These are phyloP conservation scores for Drosophila borealis DNA, from an alignment of 2,888 invertebrate genomes.

Conservation along the genomic window DNA sequence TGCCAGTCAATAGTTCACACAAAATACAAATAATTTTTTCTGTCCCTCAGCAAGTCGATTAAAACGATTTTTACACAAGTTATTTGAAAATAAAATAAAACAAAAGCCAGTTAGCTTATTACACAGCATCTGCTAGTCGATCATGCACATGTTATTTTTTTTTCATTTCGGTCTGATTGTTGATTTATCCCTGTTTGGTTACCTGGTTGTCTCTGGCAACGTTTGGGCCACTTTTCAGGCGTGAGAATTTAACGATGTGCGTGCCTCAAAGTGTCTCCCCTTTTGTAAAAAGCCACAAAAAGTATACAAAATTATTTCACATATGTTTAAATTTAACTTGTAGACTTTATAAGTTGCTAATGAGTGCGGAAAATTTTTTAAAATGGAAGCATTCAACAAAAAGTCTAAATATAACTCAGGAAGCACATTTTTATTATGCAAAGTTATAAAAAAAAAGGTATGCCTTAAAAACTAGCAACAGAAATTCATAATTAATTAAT, in stretches of 20 bases:
- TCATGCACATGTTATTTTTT: neutral
- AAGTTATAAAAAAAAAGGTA: too few species aligned
- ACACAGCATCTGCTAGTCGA: neutral
- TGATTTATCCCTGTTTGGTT: slow-evolving; percentile 37
- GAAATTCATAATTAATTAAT: too few species aligned
- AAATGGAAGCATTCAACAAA: slow-evolving; percentile 1
- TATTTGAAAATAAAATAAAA: too few species aligned
- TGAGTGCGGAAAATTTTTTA: slow-evolving; percentile 33
- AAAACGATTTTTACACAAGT: too few species aligned
- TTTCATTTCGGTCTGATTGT: slow-evolving; percentile 34
- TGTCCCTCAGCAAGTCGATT: too few species aligned
- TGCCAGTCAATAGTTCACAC: too few species aligned
- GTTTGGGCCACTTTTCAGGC: slow-evolving; percentile 54
- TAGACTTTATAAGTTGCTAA: slow-evolving; percentile 21
- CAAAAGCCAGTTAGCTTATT: neutral
- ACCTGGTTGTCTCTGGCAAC: slow-evolving; percentile 49
- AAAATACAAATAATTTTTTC: too few species aligned
- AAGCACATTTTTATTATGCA: too few species aligned
- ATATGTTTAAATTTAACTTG: slow-evolving; percentile 13
- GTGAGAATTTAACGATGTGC: slow-evolving; percentile 74
- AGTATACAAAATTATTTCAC: slow-evolving; percentile 1
- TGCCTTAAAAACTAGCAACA: too few species aligned
- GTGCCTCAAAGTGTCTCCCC: slow-evolving; percentile 15
- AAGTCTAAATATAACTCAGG: neutral
- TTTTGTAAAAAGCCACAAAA: slow-evolving; percentile 2